Base-by-base conservation (phyloP, 1,140 invertebrate species). In the Eulimnadia texana region DNA sequence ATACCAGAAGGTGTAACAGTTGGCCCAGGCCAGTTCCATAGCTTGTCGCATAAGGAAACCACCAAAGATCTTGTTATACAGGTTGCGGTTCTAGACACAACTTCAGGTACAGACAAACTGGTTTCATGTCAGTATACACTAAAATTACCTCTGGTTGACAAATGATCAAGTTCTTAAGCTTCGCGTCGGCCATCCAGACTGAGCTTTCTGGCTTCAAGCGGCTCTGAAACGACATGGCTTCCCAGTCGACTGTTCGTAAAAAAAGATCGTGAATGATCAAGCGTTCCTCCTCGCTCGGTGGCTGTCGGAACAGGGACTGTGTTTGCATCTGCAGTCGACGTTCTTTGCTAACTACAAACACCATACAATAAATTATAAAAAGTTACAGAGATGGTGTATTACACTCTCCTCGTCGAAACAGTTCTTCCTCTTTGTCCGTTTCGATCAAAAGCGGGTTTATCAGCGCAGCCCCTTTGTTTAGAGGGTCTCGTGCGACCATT, bases 1-100 rank as follows among this genome's bases (percentile, higher is more conserved):
- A 72, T 72, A 79, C 78, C 75, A 72, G 68, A 73, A 79, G 53
- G 80, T 68, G 66, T 77, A 80, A 1, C 79, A 81, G 63, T 80
- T 79, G 11, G 81, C 77, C 79, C 80, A 86, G 29, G 82, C 84
- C 20, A 88, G 72, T 75, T 90, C 88, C 53, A 80, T 75, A 3
- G 86, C 86, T 62, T 81, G 77, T 58, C 86, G 73, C 85, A 90
- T 89, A n/a, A 90, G 74, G 70, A 82, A 90, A 0, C 87, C 87
- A 60, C 87, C 88, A 74, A 90, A 90, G 49, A 90, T 83, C 67
- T 85, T 87, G 69, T 86, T 85, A 67, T 88, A 86, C 53, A 86
- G 72, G 73, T 90, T 90, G 55, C 85, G 72, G 70, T 85, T 73
- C 76, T 80, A 70, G 57, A 73, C 70, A 42, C 33, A 42, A 42